These are phyloP conservation scores for Eulemur mongoz DNA, from an alignment of 2,797 vertebrate species.

Conservation along the genomic window DNA sequence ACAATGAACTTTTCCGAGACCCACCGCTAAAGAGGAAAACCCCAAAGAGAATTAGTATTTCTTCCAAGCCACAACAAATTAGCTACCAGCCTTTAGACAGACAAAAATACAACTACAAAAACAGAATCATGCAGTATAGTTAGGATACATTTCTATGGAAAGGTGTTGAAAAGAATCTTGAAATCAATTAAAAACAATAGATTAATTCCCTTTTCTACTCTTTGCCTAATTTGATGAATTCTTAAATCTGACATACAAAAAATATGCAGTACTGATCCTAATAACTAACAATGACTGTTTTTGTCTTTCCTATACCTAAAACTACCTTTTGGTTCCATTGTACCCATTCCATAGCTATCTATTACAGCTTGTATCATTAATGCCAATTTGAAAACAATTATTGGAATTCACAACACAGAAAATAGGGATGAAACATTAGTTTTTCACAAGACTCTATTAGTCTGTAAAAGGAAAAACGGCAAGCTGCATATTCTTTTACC, in stretches of 20 bases:
- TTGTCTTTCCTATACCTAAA: slow-evolving; percentile 22
- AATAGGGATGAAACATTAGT: not conserved
- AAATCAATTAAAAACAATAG: slow-evolving; percentile 34
- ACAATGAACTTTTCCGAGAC: slow-evolving; percentile 99
- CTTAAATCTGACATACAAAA: slow-evolving; percentile 30
- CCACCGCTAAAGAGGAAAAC: slow-evolving; percentile 92
- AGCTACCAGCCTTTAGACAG: slow-evolving; percentile 39
- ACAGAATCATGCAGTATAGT: slow-evolving; percentile 43
- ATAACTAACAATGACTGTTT: not conserved
- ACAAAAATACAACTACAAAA: slow-evolving; percentile 48
- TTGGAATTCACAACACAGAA: slow-evolving; percentile 52
- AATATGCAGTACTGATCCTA: not conserved
- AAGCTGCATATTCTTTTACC: slow-evolving; percentile 11
- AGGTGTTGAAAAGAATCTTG: slow-evolving; percentile 36
- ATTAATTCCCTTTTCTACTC: slow-evolving; percentile 23
- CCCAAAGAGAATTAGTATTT: slow-evolving; percentile 77
- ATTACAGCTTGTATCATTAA: not conserved
- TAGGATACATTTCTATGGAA: slow-evolving; percentile 30
- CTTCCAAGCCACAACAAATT: slow-evolving; percentile 51
- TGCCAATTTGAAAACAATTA: slow-evolving; percentile 38
- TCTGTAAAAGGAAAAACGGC: slow-evolving; percentile 1
- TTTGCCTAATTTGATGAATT: slow-evolving; percentile 39
- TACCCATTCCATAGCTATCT: not conserved
- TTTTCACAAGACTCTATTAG: slow-evolving; percentile 21
- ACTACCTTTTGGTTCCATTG: not conserved